These are phyloP conservation scores for Saccopteryx bilineata DNA, from an alignment of 2,113 vertebrate genomes.

Conservation along the genomic window DNA sequence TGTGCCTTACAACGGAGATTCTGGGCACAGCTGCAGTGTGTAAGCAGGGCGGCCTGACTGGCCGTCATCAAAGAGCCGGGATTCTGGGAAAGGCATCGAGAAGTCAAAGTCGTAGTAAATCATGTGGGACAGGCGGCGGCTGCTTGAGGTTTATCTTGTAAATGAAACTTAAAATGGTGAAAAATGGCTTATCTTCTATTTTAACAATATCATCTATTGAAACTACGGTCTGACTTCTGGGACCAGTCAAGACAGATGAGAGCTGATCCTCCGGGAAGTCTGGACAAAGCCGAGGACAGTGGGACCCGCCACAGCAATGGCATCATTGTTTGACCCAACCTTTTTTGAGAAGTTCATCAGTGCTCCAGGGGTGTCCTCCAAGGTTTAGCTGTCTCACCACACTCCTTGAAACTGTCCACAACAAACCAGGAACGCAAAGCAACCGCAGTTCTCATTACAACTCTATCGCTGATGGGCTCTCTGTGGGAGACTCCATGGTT, in stretches of 20 bases:
- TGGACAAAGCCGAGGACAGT: not conserved
- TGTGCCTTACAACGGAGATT: accelerated
- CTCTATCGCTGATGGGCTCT: accelerated
- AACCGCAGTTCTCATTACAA: accelerated
- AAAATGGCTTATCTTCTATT: not conserved
- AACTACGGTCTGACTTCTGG: not conserved
- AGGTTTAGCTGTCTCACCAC: accelerated
- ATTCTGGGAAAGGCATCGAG: not conserved
- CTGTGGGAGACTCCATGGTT: not conserved
- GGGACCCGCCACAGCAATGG: accelerated
- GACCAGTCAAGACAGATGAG: not conserved
- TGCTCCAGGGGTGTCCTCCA: not conserved
- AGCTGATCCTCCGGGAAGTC: not conserved
- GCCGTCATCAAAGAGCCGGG: not conserved
- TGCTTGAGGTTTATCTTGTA: not conserved
- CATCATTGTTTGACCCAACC: not conserved
- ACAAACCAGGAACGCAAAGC: not conserved
- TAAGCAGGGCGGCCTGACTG: not conserved
- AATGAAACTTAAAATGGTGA: slow-evolving; percentile 19
- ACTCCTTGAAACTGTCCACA: accelerated
- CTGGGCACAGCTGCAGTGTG: not conserved
- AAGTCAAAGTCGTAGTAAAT: not conserved
- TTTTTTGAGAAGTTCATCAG: accelerated
- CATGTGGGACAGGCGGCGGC: not conserved
- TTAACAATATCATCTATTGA: not conserved